Evolutionary conservation across 2,113 vertebrate species (phyloP), one percentile per base, ranked within the genome.

Genomic region (Etheostoma spectabile): DNA sequence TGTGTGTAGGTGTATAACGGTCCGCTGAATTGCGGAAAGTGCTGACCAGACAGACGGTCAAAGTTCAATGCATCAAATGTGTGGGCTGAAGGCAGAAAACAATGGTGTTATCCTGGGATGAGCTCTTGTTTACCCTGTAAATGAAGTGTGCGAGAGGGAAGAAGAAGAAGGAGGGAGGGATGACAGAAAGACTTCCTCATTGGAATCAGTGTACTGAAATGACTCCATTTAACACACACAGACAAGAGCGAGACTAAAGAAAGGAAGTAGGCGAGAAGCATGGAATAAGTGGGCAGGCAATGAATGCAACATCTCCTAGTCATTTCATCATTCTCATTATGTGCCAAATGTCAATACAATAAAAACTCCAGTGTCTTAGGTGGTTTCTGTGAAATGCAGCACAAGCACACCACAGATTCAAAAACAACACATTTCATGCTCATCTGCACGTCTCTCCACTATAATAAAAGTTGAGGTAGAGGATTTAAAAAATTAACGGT

Each of bases 41-140:
- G 86, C 83, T 85, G 79, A 87, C 71, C 61, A 67, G 86, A 82
- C 81, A 74, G 33, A 42, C 57, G 63, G 74, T 19, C 78, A 79
- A 65, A 75, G 76, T 83, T 87, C 89, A 85, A 64, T 84, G 78
- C 74, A 72, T 85, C 82, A 75, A 86, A 30, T 80, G 83, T 83
- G 80, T 49, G 63, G n/a, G 68, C 80, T 82, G 79, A 89, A 84
- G 82, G 74, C 80, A 75, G 78, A 86, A 85, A 88, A 87, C 92
- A 91, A 92, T 86, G 83, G 77, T 74, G 81, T 91, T 85, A 80
- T 88, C 72, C 85, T n/a, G 71, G 80, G 86, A 86, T 81, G 78
- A 89, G 80, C 78, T 70, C 76, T 82, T 66, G 19, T 87, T 91
- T 88, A 92, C 57, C 83, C 86, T 86, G 77, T 48, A 86, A 88